These are phyloP conservation scores for Scolopax mira DNA, from an alignment of 2,113 vertebrate genomes.

Conservation along the genomic window DNA sequence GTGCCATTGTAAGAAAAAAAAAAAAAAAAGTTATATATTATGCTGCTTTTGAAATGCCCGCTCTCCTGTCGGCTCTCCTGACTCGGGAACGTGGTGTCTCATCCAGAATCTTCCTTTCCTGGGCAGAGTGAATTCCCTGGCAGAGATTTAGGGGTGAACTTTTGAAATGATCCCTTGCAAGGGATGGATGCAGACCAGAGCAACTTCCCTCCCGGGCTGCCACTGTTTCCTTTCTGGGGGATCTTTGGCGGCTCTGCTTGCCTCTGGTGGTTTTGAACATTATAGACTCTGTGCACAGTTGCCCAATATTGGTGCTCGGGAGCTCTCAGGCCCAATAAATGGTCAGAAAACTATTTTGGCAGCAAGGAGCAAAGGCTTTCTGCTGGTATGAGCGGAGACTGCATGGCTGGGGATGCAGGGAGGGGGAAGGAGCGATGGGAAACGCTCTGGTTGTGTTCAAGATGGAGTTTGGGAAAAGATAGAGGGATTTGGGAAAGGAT, in stretches of 20 bases:
- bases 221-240: background rate
- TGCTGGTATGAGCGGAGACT: background rate
- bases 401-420: background rate
- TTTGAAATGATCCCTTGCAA: background rate
- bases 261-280: background rate
- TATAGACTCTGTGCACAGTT: background rate
- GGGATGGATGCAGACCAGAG: background rate
- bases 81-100: background rate
- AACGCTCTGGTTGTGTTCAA: background rate
- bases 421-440: background rate
- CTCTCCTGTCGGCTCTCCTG: background rate
- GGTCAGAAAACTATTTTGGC: background rate
- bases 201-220: fast-evolving
- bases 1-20: background rate
- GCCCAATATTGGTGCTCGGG: background rate
- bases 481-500: background rate
- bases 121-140: fast-evolving
- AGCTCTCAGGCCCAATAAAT: background rate
- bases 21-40: background rate
- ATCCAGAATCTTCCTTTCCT: background rate
- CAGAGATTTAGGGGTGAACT: background rate
- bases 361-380: background rate
- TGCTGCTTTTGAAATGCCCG: background rate
- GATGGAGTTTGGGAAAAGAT: background rate
- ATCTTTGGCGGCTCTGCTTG: background rate